phyloP scores from a whole-genome alignment of 2,797 vertebrate genomes.

The Halcyon leucocephala region DNA sequence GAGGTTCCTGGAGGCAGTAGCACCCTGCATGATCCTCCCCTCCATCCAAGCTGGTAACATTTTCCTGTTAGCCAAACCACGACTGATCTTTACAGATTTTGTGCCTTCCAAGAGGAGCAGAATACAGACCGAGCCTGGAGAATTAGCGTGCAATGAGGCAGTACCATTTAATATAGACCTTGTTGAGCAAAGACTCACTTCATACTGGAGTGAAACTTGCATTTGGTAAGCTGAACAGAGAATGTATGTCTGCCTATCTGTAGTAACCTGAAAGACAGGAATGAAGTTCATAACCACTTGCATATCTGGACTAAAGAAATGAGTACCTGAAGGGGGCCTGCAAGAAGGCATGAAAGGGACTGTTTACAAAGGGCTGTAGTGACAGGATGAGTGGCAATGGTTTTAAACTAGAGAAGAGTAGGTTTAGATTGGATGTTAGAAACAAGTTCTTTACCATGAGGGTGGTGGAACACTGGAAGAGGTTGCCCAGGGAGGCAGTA shows the following conservation, averaged over 20 bases:
- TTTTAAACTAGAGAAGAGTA: too few species aligned
- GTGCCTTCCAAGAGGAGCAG: background rate
- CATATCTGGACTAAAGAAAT: background rate
- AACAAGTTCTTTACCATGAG: too few species aligned
- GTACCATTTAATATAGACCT: background rate
- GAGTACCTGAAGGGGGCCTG: too few species aligned
- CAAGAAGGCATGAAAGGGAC: too few species aligned
- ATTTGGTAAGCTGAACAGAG: background rate
- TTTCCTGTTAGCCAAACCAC: background rate
- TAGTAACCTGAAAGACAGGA: background rate
- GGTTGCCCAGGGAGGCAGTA: too few species aligned
- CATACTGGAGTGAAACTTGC: background rate
- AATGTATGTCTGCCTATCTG: background rate
- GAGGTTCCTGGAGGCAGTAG: background rate
- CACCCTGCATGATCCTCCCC: rapidly evolving
- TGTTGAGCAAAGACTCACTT: background rate
- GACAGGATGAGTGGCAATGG: too few species aligned
- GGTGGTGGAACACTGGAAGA: too few species aligned
- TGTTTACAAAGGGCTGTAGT: too few species aligned
- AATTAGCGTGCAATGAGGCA: background rate
- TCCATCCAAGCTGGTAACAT: background rate
- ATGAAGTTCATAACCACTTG: background rate
- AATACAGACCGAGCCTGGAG: background rate
- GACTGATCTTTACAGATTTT: background rate
- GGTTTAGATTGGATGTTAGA: too few species aligned